Evolutionary conservation across 2,888 invertebrate species (phyloP).

Genomic region (Spodoptera picta): DNA sequence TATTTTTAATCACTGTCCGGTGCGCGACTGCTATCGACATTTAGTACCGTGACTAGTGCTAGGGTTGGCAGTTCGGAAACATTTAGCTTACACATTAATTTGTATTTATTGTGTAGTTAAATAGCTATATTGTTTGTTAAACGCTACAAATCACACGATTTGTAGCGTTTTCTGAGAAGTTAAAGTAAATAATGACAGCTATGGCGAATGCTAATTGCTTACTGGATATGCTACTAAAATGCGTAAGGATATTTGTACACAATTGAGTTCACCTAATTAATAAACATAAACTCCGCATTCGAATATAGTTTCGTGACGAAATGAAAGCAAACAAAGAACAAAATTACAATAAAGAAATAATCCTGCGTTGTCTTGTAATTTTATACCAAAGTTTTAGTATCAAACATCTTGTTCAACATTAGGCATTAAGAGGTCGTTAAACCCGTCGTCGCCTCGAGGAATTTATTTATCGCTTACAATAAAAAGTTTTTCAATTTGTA

Average conservation of each 20-base stretch:
- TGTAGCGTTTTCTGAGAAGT: too few relatives aligned
- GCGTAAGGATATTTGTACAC: too few relatives aligned
- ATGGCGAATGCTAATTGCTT: too few relatives aligned
- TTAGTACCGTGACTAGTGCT: constrained; percentile 16
- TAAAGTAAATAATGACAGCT: too few relatives aligned
- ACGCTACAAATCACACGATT: too few relatives aligned
- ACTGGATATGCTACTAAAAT: too few relatives aligned
- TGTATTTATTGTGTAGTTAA: not conserved
- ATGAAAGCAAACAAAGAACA: too few relatives aligned
- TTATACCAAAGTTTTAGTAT: not conserved
- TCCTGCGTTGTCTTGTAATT: not conserved
- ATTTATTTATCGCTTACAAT: constrained; percentile 26
- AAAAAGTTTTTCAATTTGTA: constrained; percentile 44
- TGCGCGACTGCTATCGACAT: constrained; percentile 31
- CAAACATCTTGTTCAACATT: constrained; percentile 11
- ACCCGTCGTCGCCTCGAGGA: constrained; percentile 9
- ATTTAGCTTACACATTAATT: not conserved
- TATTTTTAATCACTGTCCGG: constrained; percentile 76
- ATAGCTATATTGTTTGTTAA: too few relatives aligned
- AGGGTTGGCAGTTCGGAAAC: constrained; percentile 30
- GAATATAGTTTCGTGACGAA: too few relatives aligned
- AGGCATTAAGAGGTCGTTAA: constrained; percentile 14
- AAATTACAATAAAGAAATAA: too few relatives aligned
- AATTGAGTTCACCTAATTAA: not conserved
- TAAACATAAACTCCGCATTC: not conserved